phyloP scores from a whole-genome alignment of 2,888 invertebrate genomes.

The Macrosoma leucophasiata region DNA sequence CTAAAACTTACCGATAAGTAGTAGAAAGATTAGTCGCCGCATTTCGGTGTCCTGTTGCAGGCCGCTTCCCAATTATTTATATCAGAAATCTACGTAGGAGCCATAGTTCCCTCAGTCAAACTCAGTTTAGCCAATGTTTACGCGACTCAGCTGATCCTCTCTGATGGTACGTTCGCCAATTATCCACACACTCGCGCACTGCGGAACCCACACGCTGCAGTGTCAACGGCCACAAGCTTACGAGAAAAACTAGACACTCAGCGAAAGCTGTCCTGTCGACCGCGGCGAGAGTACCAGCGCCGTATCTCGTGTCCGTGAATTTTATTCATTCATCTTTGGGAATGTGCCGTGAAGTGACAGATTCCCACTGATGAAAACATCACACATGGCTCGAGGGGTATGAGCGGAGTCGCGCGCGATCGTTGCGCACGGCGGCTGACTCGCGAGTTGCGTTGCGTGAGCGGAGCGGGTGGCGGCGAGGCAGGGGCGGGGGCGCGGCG shows the following conservation, averaged over 20 bases:
- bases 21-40: constrained; percentile 57
- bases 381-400: constrained; percentile 62
- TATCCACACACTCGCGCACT: constrained; percentile 73
- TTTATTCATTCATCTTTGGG: constrained; percentile 51
- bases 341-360: constrained; percentile 44
- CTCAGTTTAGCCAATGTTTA: constrained; percentile 55
- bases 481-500: constrained; percentile 28
- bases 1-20: constrained; percentile 66
- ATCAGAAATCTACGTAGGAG: constrained; percentile 40
- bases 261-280: constrained; percentile 54
- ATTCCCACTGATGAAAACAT: constrained; percentile 65
- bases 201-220: constrained; percentile 72
- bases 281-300: constrained; percentile 29
- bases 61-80: constrained; percentile 36
- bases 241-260: constrained; percentile 64
- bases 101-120: constrained; percentile 50
- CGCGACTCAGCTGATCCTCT: constrained; percentile 67
- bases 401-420: constrained; percentile 58
- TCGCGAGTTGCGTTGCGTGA: constrained; percentile 73
- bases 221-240: constrained; percentile 70
- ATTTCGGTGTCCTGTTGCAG: constrained; percentile 44
- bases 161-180: constrained; percentile 61
- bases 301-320: constrained; percentile 28
- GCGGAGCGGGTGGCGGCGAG: constrained; percentile 48
- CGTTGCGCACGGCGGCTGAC: constrained; percentile 67